Conservation (phyloP, 2,797 vertebrate genomes). For the Mus caroli region DNA sequence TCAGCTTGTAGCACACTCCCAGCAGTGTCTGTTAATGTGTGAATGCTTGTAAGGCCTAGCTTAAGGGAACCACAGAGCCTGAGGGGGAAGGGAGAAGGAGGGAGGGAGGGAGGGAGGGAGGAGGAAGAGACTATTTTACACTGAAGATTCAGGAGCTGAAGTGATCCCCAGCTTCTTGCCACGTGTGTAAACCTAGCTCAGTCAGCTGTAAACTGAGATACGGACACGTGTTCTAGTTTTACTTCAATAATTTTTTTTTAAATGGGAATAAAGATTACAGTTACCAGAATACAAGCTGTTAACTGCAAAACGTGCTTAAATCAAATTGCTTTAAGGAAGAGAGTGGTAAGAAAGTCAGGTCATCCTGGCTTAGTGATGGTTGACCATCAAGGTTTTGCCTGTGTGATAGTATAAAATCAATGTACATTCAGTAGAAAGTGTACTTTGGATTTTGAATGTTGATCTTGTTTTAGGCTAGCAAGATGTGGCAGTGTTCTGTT, state of each 20-base stretch:
- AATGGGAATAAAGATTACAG: background rate
- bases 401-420: background rate
- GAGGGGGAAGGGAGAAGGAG: too few species aligned
- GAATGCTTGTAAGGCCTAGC: background rate
- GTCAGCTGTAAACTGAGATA: background rate
- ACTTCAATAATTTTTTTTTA: background rate
- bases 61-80: background rate
- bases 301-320: background rate
- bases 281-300: background rate
- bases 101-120: too few species aligned
- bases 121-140: background rate
- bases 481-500: background rate
- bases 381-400: background rate
- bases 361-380: background rate
- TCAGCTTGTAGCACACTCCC: background rate
- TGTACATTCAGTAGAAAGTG: background rate
- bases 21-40: background rate
- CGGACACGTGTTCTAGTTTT: background rate
- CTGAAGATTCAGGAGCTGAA: background rate
- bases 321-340: background rate
- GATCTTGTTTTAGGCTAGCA: background rate
- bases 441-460: slow-evolving; percentile 4
- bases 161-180: background rate
- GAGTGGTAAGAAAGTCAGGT: background rate
- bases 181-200: background rate